Evolutionary conservation across 2,888 invertebrate species (phyloP).

Genomic region (Galerucella nymphaeae): DNA sequence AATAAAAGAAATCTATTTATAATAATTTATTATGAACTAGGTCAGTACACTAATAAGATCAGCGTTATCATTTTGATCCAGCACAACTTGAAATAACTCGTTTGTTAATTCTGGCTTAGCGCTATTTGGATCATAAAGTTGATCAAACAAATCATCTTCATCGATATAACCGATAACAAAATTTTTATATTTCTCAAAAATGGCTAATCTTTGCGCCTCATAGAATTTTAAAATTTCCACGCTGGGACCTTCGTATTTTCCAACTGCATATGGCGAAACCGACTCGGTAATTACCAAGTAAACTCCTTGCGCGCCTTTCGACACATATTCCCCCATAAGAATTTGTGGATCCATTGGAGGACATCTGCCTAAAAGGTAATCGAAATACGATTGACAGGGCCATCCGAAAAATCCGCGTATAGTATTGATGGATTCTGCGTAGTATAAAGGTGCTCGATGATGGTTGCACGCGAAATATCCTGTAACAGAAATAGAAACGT

Average conservation of each 20-base stretch:
- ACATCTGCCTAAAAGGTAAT: slow-evolving; percentile 71
- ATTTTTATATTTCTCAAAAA: slow-evolving; percentile 51
- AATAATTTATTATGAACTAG: slow-evolving; percentile 29
- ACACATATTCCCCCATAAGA: slow-evolving; percentile 67
- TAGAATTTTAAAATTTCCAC: slow-evolving; percentile 38
- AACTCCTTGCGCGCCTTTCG: slow-evolving; percentile 65
- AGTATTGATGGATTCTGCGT: slow-evolving; percentile 73
- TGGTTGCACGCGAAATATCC: slow-evolving; percentile 74
- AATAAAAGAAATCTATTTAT: no score
- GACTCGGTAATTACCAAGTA: slow-evolving; percentile 67
- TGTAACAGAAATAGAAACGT: slow-evolving; percentile 51
- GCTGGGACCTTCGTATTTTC: slow-evolving; percentile 64
- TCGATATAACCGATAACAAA: slow-evolving; percentile 50
- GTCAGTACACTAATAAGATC: slow-evolving; percentile 27
- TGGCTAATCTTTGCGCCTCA: slow-evolving; percentile 45
- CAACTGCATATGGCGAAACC: slow-evolving; percentile 70
- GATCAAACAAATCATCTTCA: slow-evolving; percentile 49
- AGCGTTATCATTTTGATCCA: slow-evolving; percentile 15
- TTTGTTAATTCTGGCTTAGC: slow-evolving; percentile 19
- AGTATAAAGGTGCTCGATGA: slow-evolving; percentile 73
- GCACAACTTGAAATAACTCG: slow-evolving; percentile 34
- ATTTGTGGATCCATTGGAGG: slow-evolving; percentile 67
- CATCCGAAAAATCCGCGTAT: slow-evolving; percentile 75
- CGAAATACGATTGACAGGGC: slow-evolving; percentile 70
- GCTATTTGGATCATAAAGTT: slow-evolving; percentile 25